Conservation (phyloP, 2,888 invertebrate genomes). For the Glaucopsyche alexis region DNA sequence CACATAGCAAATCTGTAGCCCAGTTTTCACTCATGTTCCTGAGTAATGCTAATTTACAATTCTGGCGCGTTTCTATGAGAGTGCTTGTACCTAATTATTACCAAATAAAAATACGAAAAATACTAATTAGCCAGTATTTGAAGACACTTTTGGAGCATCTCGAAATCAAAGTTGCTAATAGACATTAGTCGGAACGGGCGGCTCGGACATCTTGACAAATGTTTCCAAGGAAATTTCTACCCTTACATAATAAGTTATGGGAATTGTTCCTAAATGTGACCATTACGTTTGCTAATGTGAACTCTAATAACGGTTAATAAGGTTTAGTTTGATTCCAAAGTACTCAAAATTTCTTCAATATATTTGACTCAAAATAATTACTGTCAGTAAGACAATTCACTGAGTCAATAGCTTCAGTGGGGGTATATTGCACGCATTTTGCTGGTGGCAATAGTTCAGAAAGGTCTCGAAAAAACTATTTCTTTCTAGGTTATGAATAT, state of each 20-base stretch:
- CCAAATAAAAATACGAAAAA: too few relatives aligned
- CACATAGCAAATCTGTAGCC: too few relatives aligned
- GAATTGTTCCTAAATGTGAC: neutral
- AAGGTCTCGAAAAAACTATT: neutral
- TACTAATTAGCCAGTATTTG: too few relatives aligned
- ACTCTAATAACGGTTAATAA: neutral
- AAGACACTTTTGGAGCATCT: neutral
- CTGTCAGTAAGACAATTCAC: conserved; percentile 6
- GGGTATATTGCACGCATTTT: neutral
- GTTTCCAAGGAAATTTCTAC: neutral
- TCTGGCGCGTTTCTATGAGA: too few relatives aligned
- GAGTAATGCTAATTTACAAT: too few relatives aligned
- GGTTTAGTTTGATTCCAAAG: neutral
- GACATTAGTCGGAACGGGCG: neutral
- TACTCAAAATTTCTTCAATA: neutral
- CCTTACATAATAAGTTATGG: neutral
- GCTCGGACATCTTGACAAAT: conserved; percentile 9
- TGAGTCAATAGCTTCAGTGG: neutral
- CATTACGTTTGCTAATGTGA: neutral
- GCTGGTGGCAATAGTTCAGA: neutral
- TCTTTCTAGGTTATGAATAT: neutral
- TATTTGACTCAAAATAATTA: conserved; percentile 1
- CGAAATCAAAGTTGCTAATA: neutral
- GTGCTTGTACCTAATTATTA: too few relatives aligned
- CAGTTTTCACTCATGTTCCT: too few relatives aligned